Evolutionary conservation across 2,888 invertebrate genomes (phyloP).

Genomic region (Galerucella calmariensis): DNA sequence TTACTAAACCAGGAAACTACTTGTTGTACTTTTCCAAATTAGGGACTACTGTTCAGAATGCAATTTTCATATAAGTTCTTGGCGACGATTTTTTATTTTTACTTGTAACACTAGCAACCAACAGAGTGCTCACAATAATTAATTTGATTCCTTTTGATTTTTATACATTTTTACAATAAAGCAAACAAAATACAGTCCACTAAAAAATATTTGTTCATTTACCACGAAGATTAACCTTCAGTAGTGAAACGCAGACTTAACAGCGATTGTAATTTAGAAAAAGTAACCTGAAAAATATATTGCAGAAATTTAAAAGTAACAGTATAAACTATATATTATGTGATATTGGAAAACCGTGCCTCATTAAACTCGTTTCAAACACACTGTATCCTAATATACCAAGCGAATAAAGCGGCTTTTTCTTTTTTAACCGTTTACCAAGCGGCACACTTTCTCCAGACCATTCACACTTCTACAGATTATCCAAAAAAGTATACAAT

Average conservation of each 20-base stretch:
- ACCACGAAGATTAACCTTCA: too few species aligned
- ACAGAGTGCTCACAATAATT: too few species aligned
- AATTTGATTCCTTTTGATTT: too few species aligned
- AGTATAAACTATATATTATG: conserved; percentile 28
- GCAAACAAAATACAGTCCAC: too few species aligned
- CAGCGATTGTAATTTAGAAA: not conserved
- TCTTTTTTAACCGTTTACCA: conserved; percentile 25
- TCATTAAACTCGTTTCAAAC: conserved; percentile 34
- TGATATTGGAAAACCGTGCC: conserved; percentile 35
- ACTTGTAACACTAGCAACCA: too few species aligned
- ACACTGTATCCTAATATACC: conserved; percentile 35
- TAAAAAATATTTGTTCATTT: too few species aligned
- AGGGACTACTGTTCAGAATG: not conserved
- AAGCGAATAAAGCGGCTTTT: conserved; percentile 41
- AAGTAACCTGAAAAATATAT: conserved; percentile 16
- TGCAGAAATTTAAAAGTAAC: conserved; percentile 34
- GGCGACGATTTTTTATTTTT: too few species aligned
- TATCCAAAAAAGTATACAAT: conserved; percentile 30
- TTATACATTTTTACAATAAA: too few species aligned
- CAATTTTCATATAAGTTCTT: not conserved
- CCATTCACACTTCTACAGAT: conserved; percentile 20
- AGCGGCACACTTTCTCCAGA: conserved; percentile 25
- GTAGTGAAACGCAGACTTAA: too few species aligned
- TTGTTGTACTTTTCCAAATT: not conserved
- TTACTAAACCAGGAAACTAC: conserved; percentile 1